Base-by-base conservation (phyloP, 1,140 invertebrate genomes). In the Atta cephalotes region DNA sequence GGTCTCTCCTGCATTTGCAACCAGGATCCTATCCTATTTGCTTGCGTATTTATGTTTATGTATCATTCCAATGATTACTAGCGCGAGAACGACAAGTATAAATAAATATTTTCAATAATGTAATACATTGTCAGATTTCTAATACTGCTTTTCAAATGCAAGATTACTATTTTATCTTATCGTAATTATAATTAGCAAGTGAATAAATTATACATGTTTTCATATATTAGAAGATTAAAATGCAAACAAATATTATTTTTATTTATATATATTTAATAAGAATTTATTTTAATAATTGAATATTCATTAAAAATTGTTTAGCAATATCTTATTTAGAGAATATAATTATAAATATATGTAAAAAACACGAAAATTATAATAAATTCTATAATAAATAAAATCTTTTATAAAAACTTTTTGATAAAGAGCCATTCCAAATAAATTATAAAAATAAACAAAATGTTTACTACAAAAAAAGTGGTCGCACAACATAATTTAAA, bases 1-100 rank as follows among this genome's bases (percentile, higher is more conserved):
- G 76, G 58, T 80, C 51, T 63, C 79, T 39, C 56, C 56, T 80
- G 60, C 35, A 39, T 85, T 72, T 89, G 53, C 71, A 63, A 81
- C 63, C 63, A 78, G 49, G 18, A 71, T 77, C 39, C 62, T 60
- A 65, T 35, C 25, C 49, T 28, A 65, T 60, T 77, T 80, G 70
- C 45, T 45, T 86, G 21, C 28, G 4, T 68, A 56, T 56, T 78
- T 63, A 79, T 25, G 12, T 4, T 53, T n/a, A 21, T 35, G 12
- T 51, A 56, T 65, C 10, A 66, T 53, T 81, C 35, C 14, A 16
- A 3, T 71, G 16, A 81, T 71, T 70, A 79, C 18, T 78, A n/a
- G 6, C 31, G 9, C 10, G 21, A 28, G 16, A 71, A 81, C 16
- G 58, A 56, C 2, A 28, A 71, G n/a, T 58, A 10, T 14, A 28